phyloP scores from a whole-genome alignment of 2,888 invertebrate genomes.

The Tachina grossa region DNA sequence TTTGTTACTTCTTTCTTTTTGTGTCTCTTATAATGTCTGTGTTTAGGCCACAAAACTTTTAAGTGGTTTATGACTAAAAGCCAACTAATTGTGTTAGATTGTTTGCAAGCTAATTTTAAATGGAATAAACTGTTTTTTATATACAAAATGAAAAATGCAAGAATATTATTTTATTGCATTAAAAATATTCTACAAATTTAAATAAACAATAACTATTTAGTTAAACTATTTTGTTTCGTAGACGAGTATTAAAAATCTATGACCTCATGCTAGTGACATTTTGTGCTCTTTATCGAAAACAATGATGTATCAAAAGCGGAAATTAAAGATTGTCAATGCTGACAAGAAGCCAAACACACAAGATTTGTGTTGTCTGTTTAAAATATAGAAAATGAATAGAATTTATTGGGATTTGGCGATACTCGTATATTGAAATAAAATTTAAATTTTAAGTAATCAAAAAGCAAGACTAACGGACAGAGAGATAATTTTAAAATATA shows the following conservation, averaged over 20 bases:
- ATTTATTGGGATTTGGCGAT: slow-evolving; percentile 11
- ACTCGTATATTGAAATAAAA: not conserved
- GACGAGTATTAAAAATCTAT: not conserved
- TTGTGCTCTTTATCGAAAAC: slow-evolving; percentile 21
- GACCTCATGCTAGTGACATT: slow-evolving; percentile 63
- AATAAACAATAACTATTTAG: not conserved
- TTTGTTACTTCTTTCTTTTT: slow-evolving; percentile 38
- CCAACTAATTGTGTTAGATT: slow-evolving; percentile 49
- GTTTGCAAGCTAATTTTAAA: slow-evolving; percentile 23
- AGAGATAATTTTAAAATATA: too few relatives aligned
- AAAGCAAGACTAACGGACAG: too few relatives aligned
- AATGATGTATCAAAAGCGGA: slow-evolving; percentile 50
- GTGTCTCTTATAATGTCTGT: slow-evolving; percentile 10
- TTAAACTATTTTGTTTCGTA: not conserved
- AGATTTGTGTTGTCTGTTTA: slow-evolving; percentile 19
- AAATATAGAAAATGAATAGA: not conserved
- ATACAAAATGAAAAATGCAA: not conserved
- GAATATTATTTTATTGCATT: slow-evolving; percentile 23
- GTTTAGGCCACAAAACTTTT: slow-evolving; percentile 70
- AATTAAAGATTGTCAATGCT: slow-evolving; percentile 67
- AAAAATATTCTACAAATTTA: slow-evolving; percentile 5
- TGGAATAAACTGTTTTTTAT: not conserved
- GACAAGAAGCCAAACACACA: slow-evolving; percentile 38
- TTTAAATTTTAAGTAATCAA: too few relatives aligned
- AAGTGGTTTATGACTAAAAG: slow-evolving; percentile 64